These are phyloP conservation scores for Leptopterna dolabrata DNA, from an alignment of 2,888 invertebrate species.

Conservation along the genomic window DNA sequence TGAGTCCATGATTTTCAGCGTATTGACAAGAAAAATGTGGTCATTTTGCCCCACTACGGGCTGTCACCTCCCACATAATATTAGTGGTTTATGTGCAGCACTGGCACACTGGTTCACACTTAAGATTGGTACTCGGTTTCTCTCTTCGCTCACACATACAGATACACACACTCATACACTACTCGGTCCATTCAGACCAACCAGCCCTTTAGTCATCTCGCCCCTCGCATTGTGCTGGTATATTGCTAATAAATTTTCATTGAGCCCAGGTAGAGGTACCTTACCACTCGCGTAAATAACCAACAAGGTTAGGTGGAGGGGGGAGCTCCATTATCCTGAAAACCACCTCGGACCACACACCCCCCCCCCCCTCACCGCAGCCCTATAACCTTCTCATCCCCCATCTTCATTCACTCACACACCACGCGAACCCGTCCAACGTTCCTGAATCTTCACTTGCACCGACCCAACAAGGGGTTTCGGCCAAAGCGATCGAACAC, in stretches of 20 bases:
- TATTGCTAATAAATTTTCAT: conserved; percentile 26
- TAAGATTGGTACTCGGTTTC: not conserved
- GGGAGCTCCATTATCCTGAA: not conserved
- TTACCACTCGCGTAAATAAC: not conserved
- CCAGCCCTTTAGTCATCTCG: not conserved
- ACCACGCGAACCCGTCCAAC: not conserved
- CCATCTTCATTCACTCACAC: not conserved
- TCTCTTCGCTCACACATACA: not conserved
- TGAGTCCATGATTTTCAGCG: too few relatives aligned
- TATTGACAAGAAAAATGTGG: too few relatives aligned
- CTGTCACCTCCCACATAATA: too few relatives aligned
- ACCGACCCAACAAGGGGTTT: not conserved
- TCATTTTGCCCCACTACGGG: too few relatives aligned
- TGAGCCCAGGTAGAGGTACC: not conserved
- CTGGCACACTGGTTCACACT: too few relatives aligned
- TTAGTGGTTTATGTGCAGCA: too few relatives aligned
- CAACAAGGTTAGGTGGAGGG: too few relatives aligned
- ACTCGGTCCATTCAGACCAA: not conserved
- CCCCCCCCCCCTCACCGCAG: not conserved
- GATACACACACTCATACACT: not conserved
- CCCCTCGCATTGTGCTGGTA: not conserved
- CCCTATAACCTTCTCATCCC: not conserved
- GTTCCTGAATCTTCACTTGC: conserved; percentile 23
- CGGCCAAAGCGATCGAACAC: not conserved
- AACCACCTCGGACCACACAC: too few relatives aligned